Conservation (phyloP, 2,888 invertebrate species). For the Hyposoter dolosus region DNA sequence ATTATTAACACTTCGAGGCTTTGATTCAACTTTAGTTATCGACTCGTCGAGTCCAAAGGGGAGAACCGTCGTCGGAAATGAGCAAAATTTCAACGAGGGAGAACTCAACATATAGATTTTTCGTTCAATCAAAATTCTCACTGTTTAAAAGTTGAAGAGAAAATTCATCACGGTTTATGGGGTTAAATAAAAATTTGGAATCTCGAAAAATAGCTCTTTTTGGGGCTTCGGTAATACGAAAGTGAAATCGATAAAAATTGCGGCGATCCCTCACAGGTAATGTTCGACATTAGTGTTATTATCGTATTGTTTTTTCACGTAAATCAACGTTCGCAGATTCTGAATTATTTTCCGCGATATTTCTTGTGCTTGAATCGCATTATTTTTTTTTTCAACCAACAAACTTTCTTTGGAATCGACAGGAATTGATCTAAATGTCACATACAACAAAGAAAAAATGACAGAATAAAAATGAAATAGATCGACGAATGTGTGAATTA, state of each 20-base stretch:
- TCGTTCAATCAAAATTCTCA: not conserved
- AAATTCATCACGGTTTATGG: not conserved
- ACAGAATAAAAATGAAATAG: slow-evolving; percentile 24
- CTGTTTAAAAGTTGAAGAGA: not conserved
- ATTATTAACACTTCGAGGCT: slow-evolving; percentile 30
- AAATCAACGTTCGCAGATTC: not conserved
- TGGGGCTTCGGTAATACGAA: not conserved
- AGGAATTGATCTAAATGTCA: not conserved
- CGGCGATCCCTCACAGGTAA: not conserved
- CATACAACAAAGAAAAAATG: slow-evolving; percentile 41
- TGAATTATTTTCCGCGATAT: not conserved
- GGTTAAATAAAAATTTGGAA: too few relatives aligned
- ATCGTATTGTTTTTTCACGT: not conserved
- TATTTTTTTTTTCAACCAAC: not conserved
- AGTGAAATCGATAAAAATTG: not conserved
- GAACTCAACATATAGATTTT: not conserved
- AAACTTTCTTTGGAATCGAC: not conserved
- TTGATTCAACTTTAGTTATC: slow-evolving; percentile 29
- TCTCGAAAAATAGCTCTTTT: not conserved
- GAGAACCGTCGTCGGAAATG: not conserved
- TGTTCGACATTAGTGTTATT: not conserved
- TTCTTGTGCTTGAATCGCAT: not conserved
- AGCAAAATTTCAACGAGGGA: not conserved
- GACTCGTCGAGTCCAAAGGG: slow-evolving; percentile 36
- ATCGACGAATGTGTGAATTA: slow-evolving; percentile 54